Base-by-base conservation (phyloP, 2,888 invertebrate genomes). In the Caenorhabditis afra region DNA sequence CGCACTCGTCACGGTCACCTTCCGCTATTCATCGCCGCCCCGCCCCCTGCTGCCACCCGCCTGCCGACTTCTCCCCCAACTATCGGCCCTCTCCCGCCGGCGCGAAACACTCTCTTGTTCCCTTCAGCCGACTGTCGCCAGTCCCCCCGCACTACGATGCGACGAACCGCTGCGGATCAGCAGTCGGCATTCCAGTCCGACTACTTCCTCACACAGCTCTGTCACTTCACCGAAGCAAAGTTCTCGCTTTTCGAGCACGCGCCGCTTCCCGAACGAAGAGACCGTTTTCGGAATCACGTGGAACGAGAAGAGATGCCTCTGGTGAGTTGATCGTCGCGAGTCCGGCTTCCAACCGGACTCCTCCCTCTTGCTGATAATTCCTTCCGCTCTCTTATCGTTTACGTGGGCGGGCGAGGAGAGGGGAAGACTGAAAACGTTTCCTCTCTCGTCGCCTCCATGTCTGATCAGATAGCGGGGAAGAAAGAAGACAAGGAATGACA, bases 221-320 rank as follows among this genome's bases (percentile, higher is more conserved):
- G 67, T n/a, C 74, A 81, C 18, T 78, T 55, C 45, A 65, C 66
- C 5, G 74, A 75, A 18, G 71, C 78, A 7, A 65, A 67, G 18
- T 81, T 78, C 52, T 67, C 78, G 14, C 57, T 78, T 5, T 81
- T 66, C 59, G 81, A 81, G 62, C 81, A 81, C 50, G 81, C 81
- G 0, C 81, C 81, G 5, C 35, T 37, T 7, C 55, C 45, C 5
- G 81, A 81, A 39, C 18, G 81, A 14, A 23, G 81, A 14, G 66
- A 78, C 22, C 59, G 75, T 16, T 81, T 81, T 37, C 66, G 74
- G 39, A 71, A 75, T 62, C 70, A 71, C 35, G 52, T 81, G 18
- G 58, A 59, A 35, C 57, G 66, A 29, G 71, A 67, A 8, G 70
- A 81, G 47, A 53, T 81, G 61, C 78, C 81, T 1, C 23, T 81